These are phyloP conservation scores for Halocynthia aurantium DNA, from an alignment of 23 tunicate genomes.

Conservation along the genomic window DNA sequence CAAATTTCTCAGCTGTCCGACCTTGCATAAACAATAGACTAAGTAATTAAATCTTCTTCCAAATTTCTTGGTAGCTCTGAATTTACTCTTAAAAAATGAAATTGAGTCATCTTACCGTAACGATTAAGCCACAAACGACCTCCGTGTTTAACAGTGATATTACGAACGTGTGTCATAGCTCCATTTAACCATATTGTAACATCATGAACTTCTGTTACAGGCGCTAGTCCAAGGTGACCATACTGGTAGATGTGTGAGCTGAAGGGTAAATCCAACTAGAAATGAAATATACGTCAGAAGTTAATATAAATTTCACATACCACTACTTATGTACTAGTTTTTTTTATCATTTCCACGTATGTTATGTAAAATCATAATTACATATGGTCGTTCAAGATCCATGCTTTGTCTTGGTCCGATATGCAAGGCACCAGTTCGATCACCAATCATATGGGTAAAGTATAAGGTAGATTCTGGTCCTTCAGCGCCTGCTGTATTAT, in stretches of 20 bases:
- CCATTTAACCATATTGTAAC: conserved; percentile 27
- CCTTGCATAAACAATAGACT: neutral
- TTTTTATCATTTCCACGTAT: no score
- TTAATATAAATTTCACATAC: no score
- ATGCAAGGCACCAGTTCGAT: conserved; percentile 23
- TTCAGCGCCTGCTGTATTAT: neutral
- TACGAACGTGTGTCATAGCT: conserved; percentile 23
- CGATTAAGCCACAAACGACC: conserved; percentile 31
- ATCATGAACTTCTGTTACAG: conserved; percentile 20
- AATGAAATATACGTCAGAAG: no score
- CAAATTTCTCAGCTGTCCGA: conserved; percentile 16
- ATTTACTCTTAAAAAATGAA: neutral
- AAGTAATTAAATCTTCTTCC: no score
- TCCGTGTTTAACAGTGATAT: conserved; percentile 16
- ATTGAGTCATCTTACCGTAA: conserved; percentile 6
- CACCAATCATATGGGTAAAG: conserved; percentile 22
- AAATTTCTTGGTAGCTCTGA: no score
- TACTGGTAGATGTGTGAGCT: conserved; percentile 18
- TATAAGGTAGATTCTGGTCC: conserved; percentile 15
- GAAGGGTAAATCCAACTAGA: conserved; percentile 17
- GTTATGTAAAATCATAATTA: neutral
- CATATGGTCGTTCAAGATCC: conserved; percentile 26
- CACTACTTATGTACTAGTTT: no score
- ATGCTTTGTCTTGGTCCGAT: conserved; percentile 24
- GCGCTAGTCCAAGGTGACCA: conserved; percentile 31